phyloP scores from a whole-genome alignment of 2,113 vertebrate genomes.

The Strix aluco region DNA sequence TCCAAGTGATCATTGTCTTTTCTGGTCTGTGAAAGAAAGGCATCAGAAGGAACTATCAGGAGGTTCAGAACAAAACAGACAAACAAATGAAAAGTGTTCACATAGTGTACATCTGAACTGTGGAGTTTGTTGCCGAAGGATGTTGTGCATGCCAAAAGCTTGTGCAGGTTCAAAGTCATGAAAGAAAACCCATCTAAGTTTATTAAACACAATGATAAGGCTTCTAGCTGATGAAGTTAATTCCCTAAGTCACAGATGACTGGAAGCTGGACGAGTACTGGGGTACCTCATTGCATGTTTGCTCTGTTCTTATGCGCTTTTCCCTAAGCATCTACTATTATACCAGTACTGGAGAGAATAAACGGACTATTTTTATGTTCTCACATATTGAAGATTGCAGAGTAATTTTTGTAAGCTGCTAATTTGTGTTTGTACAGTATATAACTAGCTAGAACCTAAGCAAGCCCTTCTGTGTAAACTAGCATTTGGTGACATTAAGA shows the following conservation, averaged over 20 bases:
- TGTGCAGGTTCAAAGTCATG: background rate
- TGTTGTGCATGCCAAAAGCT: background rate
- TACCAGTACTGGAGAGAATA: background rate
- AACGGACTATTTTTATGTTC: background rate
- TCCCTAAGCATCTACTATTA: background rate
- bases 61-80: background rate
- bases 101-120: background rate
- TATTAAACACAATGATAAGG: background rate
- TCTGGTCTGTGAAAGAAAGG: background rate
- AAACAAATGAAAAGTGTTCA: background rate
- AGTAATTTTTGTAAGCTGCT: conserved; percentile 37
- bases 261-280: background rate
- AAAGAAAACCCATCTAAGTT: background rate
- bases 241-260: background rate
- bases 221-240: background rate
- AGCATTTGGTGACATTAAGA: conserved; percentile 62
- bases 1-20: background rate
- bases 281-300: background rate
- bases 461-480: conserved; percentile 39
- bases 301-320: background rate
- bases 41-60: background rate
- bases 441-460: conserved; percentile 28
- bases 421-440: conserved; percentile 39
- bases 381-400: background rate
- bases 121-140: background rate